phyloP scores from a whole-genome alignment of 2,888 invertebrate genomes.

The Brachyopa scutellaris region DNA sequence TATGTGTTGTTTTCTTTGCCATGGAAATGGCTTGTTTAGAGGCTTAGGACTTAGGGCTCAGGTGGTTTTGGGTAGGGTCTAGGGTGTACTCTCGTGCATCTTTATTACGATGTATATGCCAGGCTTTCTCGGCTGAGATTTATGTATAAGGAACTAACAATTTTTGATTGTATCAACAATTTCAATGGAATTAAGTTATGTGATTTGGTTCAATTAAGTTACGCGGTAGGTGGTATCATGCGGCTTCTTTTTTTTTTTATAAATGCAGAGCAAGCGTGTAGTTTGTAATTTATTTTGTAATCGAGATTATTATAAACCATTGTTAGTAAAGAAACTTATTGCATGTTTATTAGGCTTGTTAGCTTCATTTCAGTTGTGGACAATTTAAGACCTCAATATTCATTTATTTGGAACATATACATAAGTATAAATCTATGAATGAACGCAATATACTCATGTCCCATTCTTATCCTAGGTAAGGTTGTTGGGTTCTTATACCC shows the following conservation, averaged over 20 bases:
- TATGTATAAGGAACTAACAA: conserved; percentile 30
- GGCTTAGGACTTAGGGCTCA: conserved; percentile 48
- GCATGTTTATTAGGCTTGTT: too few species aligned
- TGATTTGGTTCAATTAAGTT: conserved; percentile 28
- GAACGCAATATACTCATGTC: too few species aligned
- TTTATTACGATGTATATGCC: conserved; percentile 55
- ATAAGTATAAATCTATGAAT: too few species aligned
- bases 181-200: conserved; percentile 61
- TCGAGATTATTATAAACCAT: background rate
- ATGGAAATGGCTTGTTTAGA: conserved; percentile 2
- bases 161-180: conserved; percentile 10
- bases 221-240: conserved; percentile 47
- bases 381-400: too few species aligned
- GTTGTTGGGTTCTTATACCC: too few species aligned
- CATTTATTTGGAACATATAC: too few species aligned
- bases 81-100: background rate
- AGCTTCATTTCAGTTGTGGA: too few species aligned
- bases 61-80: conserved; percentile 42
- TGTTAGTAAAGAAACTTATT: too few species aligned
- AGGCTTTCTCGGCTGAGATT: conserved; percentile 20
- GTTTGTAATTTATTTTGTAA: background rate
- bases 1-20: conserved; percentile 27
- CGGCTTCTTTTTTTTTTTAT: background rate
- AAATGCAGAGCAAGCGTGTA: background rate
- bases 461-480: too few species aligned